Conservation (phyloP, 2,113 vertebrate genomes). For the Scalopus aquaticus region DNA sequence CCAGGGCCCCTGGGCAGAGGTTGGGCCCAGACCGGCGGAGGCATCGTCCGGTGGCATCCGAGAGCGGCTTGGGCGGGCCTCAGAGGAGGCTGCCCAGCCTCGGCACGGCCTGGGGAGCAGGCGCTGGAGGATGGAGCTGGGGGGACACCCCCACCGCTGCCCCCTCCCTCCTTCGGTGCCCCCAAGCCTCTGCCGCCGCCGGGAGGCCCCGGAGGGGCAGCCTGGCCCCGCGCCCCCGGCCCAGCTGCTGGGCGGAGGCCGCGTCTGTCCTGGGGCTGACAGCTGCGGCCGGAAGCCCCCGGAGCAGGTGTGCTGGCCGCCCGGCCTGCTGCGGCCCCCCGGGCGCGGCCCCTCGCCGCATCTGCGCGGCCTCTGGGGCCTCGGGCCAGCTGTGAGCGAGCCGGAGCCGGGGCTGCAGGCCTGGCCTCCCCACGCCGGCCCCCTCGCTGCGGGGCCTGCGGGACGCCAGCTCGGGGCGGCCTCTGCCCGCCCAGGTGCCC, state of each 20-base stretch:
- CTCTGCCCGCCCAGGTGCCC: no score
- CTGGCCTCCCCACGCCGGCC: no score
- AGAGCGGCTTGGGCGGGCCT: no score
- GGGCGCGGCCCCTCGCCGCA: neutral
- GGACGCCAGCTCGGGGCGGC: no score
- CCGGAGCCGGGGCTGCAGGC: no score
- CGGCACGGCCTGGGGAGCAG: no score
- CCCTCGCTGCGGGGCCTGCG: no score
- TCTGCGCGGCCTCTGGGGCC: neutral
- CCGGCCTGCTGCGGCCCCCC: neutral
- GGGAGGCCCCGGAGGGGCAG: constrained; percentile 2
- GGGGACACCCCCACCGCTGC: neutral
- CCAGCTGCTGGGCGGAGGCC: constrained; percentile 86
- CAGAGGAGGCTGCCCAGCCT: no score
- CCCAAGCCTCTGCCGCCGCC: constrained; percentile 9
- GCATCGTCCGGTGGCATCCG: no score
- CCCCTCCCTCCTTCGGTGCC: neutral
- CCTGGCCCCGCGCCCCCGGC: constrained; percentile 50
- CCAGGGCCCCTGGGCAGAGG: neutral
- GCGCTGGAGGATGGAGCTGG: neutral
- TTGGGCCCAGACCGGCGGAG: no score
- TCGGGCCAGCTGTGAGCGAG: neutral
- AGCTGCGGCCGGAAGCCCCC: constrained; percentile 81
- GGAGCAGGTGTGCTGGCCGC: constrained; percentile 69
- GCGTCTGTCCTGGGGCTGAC: constrained; percentile 78